Percentiles rank a stretch among this genome's conserved stretches.
These are phyloP conservation scores for Oscheius sp. DNA, from an alignment of 2,888 invertebrate species.

Conservation along the genomic window DNA sequence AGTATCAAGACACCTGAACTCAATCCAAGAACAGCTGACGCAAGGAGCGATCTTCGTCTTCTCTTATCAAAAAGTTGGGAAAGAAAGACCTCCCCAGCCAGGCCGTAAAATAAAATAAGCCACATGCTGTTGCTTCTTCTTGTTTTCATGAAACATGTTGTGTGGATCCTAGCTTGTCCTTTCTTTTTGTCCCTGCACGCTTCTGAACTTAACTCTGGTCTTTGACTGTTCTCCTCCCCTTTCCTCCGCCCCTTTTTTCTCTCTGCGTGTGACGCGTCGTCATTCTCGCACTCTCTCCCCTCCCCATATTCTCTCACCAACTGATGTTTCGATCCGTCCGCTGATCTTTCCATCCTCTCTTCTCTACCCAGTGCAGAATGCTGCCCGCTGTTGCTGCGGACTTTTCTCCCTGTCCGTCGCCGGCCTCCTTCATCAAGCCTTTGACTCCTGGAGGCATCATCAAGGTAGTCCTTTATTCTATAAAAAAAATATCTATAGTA, in stretches of 20 bases:
- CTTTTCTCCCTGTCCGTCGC: conserved; percentile 18
- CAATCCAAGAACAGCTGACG: too few relatives aligned
- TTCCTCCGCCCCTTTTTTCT: conserved; percentile 10
- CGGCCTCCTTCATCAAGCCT: conserved; percentile 11
- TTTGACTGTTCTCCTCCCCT: neutral
- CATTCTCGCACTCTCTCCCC: conserved; percentile 2
- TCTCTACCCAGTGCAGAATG: conserved; percentile 14
- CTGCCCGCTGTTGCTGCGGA: conserved; percentile 23
- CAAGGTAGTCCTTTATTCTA: conserved; percentile 2
- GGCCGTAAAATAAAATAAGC: too few relatives aligned
- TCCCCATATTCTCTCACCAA: conserved; percentile 6
- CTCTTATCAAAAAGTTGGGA: too few relatives aligned
- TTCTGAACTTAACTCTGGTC: conserved; percentile 3
- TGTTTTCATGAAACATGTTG: too few relatives aligned
- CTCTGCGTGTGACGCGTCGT: conserved; percentile 13
- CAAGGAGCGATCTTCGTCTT: too few relatives aligned
- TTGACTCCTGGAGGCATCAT: conserved; percentile 2
- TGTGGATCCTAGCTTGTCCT: too few relatives aligned
- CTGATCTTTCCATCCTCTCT: conserved; percentile 38
- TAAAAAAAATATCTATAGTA: neutral
- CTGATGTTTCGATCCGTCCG: conserved; percentile 38
- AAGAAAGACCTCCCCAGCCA: too few relatives aligned
- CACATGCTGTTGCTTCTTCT: too few relatives aligned
- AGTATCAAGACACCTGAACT: too few relatives aligned
- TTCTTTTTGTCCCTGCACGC: neutral